phyloP scores from a whole-genome alignment of 1,140 invertebrate species.

The Elysia chlorotica region DNA sequence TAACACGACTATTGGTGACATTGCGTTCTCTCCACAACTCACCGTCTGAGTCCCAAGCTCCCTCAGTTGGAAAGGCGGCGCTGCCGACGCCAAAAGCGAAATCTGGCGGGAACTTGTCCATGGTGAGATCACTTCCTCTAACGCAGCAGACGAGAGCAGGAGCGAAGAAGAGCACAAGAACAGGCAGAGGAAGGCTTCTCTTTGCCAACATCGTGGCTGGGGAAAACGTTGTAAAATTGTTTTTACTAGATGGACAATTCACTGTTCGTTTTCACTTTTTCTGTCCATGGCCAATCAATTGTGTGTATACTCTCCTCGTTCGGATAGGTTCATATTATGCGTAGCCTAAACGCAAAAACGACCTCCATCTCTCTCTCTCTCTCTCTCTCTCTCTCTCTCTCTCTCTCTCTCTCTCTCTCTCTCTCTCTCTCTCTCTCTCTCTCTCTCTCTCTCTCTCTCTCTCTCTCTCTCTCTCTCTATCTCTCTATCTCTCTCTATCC shows the following conservation, averaged over 20 bases:
- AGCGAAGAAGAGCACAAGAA: background rate
- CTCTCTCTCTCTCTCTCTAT: too few relatives aligned
- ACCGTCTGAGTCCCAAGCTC: slow-evolving; percentile 60
- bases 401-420: too few relatives aligned
- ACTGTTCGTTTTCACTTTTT: background rate
- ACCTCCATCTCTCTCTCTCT: too few relatives aligned
- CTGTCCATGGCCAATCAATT: background rate
- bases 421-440: too few relatives aligned
- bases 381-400: too few relatives aligned
- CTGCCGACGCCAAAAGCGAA: slow-evolving; percentile 62
- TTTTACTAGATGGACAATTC: background rate
- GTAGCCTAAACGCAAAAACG: too few relatives aligned
- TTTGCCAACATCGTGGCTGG: background rate
- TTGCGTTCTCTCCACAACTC: too few relatives aligned
- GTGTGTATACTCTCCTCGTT: background rate
- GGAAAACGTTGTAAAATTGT: background rate
- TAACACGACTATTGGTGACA: slow-evolving; percentile 35
- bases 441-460: too few relatives aligned
- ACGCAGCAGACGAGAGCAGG: background rate
- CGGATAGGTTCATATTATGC: background rate
- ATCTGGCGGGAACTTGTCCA: slow-evolving; percentile 47
- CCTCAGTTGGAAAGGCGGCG: slow-evolving; percentile 63
- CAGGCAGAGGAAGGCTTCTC: background rate
- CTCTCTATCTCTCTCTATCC: too few relatives aligned
- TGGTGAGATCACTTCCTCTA: slow-evolving; percentile 25